Conservation (phyloP, 2,888 invertebrate species). For the Eulithis prunata region DNA sequence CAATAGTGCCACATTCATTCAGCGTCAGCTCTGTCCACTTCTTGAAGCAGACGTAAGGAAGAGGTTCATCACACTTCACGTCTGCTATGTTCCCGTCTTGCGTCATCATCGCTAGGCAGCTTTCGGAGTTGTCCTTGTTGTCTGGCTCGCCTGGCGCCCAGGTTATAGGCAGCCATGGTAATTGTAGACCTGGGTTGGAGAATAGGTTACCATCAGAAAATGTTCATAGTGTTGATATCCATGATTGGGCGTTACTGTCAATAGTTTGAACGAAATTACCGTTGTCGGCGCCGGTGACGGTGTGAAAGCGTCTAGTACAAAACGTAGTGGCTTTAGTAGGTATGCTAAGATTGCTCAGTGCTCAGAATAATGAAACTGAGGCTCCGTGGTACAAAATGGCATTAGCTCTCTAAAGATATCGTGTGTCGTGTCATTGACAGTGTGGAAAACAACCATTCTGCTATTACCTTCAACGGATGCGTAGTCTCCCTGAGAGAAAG, state of each 20-base stretch:
- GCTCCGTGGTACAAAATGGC: too few species aligned
- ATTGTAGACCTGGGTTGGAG: not conserved
- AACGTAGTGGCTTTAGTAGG: too few species aligned
- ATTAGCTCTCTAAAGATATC: too few species aligned
- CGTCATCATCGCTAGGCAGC: constrained; percentile 9
- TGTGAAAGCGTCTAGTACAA: too few species aligned
- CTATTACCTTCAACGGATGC: constrained; percentile 1
- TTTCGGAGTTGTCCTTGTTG: constrained; percentile 1
- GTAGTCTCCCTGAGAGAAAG: constrained; percentile 9
- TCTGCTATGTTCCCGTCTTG: not conserved
- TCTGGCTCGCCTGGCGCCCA: constrained; percentile 7
- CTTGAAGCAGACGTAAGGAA: constrained; percentile 2
- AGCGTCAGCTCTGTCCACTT: not conserved
- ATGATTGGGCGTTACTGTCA: too few species aligned
- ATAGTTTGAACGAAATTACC: too few species aligned
- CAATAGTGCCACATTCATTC: constrained; percentile 2
- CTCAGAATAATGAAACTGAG: too few species aligned
- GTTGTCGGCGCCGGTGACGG: too few species aligned
- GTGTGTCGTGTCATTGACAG: too few species aligned
- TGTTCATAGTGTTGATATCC: too few species aligned
- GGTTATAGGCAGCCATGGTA: not conserved
- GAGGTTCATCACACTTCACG: not conserved
- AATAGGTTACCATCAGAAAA: not conserved
- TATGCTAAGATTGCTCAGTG: too few species aligned
- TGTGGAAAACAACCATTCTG: too few species aligned